phyloP scores from a whole-genome alignment of 2,888 invertebrate genomes.

The Lepidocyrtinus sp. region DNA sequence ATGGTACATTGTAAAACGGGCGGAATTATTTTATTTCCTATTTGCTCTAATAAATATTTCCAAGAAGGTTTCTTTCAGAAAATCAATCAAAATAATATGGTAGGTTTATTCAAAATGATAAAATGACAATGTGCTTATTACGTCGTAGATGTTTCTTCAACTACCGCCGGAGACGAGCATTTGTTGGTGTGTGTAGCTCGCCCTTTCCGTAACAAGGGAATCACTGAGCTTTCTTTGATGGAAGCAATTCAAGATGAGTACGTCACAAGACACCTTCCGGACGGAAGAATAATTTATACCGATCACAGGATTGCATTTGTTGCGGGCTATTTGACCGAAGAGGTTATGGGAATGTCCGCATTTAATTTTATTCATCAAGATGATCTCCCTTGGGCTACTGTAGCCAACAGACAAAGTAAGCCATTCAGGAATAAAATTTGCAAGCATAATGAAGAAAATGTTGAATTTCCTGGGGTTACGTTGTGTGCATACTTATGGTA shows the following conservation, averaged over 20 bases:
- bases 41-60: too few species aligned
- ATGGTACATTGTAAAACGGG: too few species aligned
- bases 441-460: too few species aligned
- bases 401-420: slow-evolving; percentile 88
- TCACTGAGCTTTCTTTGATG: slow-evolving; percentile 78
- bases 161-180: slow-evolving; percentile 67
- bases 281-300: slow-evolving; percentile 90
- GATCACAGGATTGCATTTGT: slow-evolving; percentile 92
- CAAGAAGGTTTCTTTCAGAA: too few species aligned
- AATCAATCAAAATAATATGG: too few species aligned
- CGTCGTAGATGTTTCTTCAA: slow-evolving; percentile 66
- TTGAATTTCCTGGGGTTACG: too few species aligned
- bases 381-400: slow-evolving; percentile 90
- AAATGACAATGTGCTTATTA: too few species aligned
- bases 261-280: slow-evolving; percentile 89
- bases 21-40: too few species aligned
- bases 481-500: too few species aligned
- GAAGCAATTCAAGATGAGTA: slow-evolving; percentile 87
- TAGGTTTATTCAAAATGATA: too few species aligned
- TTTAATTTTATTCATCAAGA: slow-evolving; percentile 93
- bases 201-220: slow-evolving; percentile 80
- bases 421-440: slow-evolving; percentile 56
- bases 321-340: slow-evolving; percentile 90
- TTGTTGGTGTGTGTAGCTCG: slow-evolving; percentile 77
- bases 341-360: slow-evolving; percentile 89